Conservation (phyloP, 2,797 vertebrate genomes). For the Catostomus latipinnis region DNA sequence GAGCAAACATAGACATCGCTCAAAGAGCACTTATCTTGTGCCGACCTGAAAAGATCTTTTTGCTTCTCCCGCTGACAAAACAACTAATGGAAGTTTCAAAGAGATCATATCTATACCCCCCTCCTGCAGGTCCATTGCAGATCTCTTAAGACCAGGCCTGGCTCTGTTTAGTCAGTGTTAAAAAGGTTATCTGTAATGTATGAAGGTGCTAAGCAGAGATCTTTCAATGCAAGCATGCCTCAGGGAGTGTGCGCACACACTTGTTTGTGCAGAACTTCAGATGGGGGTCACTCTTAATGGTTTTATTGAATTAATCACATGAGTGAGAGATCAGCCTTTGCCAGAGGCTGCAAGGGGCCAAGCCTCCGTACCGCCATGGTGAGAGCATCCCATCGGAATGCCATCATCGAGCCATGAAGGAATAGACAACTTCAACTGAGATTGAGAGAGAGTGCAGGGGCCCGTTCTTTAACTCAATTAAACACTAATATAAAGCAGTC, state of each 20-base stretch:
- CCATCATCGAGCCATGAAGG: slow-evolving; percentile 70
- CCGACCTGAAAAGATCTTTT: slow-evolving; percentile 58
- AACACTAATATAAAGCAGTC: slow-evolving; percentile 83
- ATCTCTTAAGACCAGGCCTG: slow-evolving; percentile 58
- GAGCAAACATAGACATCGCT: slow-evolving; percentile 40
- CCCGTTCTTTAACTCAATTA: slow-evolving; percentile 79
- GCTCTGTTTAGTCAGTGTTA: slow-evolving; percentile 63
- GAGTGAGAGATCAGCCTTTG: slow-evolving; percentile 68
- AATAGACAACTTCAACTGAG: slow-evolving; percentile 70
- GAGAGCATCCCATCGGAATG: slow-evolving; percentile 70
- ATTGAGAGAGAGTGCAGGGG: slow-evolving; percentile 55
- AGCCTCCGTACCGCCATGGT: slow-evolving; percentile 41
- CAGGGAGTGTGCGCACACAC: slow-evolving; percentile 28
- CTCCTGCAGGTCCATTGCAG: slow-evolving; percentile 21
- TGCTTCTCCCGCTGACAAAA: slow-evolving; percentile 58
- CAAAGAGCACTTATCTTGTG: slow-evolving; percentile 33
- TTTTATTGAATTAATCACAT: slow-evolving; percentile 79
- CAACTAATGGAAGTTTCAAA: slow-evolving; percentile 55
- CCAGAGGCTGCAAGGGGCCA: slow-evolving; percentile 64
- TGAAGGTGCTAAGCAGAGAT: slow-evolving; percentile 74
- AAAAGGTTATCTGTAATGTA: slow-evolving; percentile 70
- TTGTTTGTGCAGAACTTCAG: slow-evolving; percentile 29
- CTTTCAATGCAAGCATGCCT: slow-evolving; percentile 66
- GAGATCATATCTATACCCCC: slow-evolving; percentile 61
- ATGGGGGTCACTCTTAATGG: slow-evolving; percentile 65